Percentiles rank a stretch among this genome's conserved stretches.
Evolutionary conservation across 2,888 invertebrate species (phyloP).

Genomic region (Globia sparganii): DNA sequence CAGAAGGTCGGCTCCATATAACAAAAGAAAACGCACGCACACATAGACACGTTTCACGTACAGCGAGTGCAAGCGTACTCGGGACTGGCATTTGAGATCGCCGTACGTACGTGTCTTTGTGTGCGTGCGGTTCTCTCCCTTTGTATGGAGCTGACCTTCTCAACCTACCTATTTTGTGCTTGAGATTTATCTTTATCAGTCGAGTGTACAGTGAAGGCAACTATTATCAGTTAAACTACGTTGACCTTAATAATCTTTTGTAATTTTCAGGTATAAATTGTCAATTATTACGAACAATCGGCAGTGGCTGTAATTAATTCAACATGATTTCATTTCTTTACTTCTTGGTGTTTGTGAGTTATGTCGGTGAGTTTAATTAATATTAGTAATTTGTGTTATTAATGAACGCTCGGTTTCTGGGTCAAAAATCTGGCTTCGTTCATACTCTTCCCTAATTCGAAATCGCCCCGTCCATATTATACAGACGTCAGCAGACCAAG

Average conservation of each 20-base stretch:
- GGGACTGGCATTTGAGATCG: background rate
- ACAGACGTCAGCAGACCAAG: no score
- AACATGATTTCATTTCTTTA: slow-evolving; percentile 73
- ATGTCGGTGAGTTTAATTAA: slow-evolving; percentile 55
- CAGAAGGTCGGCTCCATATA: slow-evolving; percentile 10
- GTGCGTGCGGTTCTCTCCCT: background rate
- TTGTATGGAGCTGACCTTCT: slow-evolving; percentile 7
- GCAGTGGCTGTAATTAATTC: slow-evolving; percentile 64
- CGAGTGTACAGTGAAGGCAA: slow-evolving; percentile 84
- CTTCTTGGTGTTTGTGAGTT: slow-evolving; percentile 66
- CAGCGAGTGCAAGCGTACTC: background rate
- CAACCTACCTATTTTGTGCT: slow-evolving; percentile 37
- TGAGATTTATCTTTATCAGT: slow-evolving; percentile 75
- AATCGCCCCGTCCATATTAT: no score
- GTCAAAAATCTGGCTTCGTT: no score
- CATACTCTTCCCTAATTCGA: no score
- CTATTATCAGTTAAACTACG: slow-evolving; percentile 79
- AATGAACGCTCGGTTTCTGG: no score
- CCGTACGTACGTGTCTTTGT: background rate
- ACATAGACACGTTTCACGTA: background rate
- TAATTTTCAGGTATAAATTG: slow-evolving; percentile 81
- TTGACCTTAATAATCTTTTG: slow-evolving; percentile 84
- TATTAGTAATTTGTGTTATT: background rate
- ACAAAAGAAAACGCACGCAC: background rate
- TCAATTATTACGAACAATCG: slow-evolving; percentile 51